Evolutionary conservation across 2,797 vertebrate genomes (phyloP).

Genomic region (Melanotaenia boesemani): DNA sequence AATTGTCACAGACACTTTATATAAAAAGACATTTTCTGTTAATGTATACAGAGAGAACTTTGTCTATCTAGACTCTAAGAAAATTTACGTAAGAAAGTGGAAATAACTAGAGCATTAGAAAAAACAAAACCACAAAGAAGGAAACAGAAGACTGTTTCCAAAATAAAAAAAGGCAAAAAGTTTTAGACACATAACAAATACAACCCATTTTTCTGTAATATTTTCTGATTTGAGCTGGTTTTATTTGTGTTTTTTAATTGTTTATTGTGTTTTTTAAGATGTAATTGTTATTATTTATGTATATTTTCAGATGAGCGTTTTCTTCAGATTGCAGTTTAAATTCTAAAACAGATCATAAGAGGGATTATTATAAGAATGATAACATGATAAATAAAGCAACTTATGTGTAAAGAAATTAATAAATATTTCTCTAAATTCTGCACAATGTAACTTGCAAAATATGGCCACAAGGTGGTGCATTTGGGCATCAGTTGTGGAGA

Average conservation of each 20-base stretch:
- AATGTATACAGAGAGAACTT: background rate
- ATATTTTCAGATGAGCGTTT: no score
- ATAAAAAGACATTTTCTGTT: no score
- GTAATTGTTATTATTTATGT: no score
- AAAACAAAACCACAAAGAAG: background rate
- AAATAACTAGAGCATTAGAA: background rate
- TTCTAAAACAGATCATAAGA: background rate
- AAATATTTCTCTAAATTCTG: background rate
- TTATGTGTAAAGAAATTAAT: background rate
- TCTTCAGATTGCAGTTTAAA: no score
- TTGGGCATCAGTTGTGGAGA: slow-evolving; percentile 57
- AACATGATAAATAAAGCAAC: background rate
- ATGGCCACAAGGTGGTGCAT: slow-evolving; percentile 74
- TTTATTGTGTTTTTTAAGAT: background rate
- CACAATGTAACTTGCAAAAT: slow-evolving; percentile 20
- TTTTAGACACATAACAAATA: no score
- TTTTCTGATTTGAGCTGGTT: no score
- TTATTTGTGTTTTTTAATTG: no score
- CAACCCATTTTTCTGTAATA: no score
- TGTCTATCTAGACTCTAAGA: background rate
- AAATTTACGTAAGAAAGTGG: background rate
- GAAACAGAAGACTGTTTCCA: no score
- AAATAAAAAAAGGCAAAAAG: no score
- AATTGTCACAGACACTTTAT: no score
- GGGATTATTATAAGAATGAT: background rate